Conservation (phyloP, 2,888 invertebrate species). For the Diogma glabrata region DNA sequence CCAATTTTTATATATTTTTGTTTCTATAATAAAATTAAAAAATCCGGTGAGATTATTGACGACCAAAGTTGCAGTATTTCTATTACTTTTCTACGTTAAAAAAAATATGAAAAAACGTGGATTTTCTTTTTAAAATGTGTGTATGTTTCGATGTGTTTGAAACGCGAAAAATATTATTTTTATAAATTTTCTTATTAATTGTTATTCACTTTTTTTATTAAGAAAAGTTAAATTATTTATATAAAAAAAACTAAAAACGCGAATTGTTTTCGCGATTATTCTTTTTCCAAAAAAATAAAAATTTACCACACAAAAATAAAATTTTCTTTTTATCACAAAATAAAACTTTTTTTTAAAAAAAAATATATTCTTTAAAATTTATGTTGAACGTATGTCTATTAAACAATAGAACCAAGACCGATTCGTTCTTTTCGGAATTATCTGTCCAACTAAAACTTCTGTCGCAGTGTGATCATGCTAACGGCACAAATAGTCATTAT, state of each 20-base stretch:
- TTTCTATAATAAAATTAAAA: neutral
- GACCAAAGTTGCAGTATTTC: constrained; percentile 2
- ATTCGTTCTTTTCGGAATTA: constrained; percentile 4
- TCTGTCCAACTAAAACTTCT: constrained; percentile 6
- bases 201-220: too few species aligned
- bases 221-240: neutral
- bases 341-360: constrained; percentile 4
- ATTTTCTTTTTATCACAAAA: neutral
- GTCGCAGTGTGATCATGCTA: constrained; percentile 7
- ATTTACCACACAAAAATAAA: neutral
- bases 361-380: neutral
- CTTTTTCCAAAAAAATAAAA: neutral
- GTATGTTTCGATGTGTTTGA: too few species aligned
- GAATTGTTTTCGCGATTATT: neutral
- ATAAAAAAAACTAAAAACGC: neutral
- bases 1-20: too few species aligned
- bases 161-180: too few species aligned
- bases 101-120: too few species aligned
- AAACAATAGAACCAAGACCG: neutral
- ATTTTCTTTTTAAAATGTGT: too few species aligned
- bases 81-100: too few species aligned
- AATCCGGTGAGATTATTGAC: constrained; percentile 6
- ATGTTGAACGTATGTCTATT: constrained; percentile 5
- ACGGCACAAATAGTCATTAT: too few species aligned
- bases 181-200: too few species aligned